Evolutionary conservation across 2,797 vertebrate species (phyloP), one percentile per base, ranked within the genome.

Genomic region (Eremophila alpestris): DNA sequence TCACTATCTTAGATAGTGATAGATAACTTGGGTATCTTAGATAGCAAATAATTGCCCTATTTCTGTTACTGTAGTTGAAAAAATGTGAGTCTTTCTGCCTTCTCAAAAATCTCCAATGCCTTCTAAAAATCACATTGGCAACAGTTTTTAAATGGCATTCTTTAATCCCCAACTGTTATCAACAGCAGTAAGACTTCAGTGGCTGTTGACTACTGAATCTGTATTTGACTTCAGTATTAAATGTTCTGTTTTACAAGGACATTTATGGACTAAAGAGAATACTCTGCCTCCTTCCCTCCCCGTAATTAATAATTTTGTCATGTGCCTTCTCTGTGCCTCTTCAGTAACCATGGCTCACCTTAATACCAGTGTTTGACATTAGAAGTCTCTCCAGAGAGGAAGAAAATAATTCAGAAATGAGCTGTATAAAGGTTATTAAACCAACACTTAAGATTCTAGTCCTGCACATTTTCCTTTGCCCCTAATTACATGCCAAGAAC

Each of bases 391-490:
- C 96, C 59, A 94, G 97, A 98, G 96, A 97, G 94, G 85, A 97
- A 95, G 93, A 97, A 96, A 98, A 97, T 97, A 73, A 96, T 97
- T 98, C 89, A 95, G 94, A 98, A 98, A 97, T 97, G 96, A 98
- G 94, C 71, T 96, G 88, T 56, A 94, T 97, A 97, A 98, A 98
- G 97, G 97, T 98, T 98, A 97, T 98, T 97, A 97, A 97, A 97
- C 89, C 90, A 97, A 96, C 94, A 96, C 87, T 98, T 98, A 98
- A 97, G 97, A 98, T 98, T 97, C 96, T 94, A 76, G 83, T 94
- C 94, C 90, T 97, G 89, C 71, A 96, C 87, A 8, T 96, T 97
- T 98, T 96, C 94, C 89, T 97, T 97, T 97, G 94, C 92, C 95
- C 85, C 90, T 98, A 97, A 98, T 97, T 98, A 97, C 97, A 98